These are phyloP conservation scores for Otocyon megalotis DNA, from an alignment of 2,113 vertebrate genomes.

Conservation along the genomic window DNA sequence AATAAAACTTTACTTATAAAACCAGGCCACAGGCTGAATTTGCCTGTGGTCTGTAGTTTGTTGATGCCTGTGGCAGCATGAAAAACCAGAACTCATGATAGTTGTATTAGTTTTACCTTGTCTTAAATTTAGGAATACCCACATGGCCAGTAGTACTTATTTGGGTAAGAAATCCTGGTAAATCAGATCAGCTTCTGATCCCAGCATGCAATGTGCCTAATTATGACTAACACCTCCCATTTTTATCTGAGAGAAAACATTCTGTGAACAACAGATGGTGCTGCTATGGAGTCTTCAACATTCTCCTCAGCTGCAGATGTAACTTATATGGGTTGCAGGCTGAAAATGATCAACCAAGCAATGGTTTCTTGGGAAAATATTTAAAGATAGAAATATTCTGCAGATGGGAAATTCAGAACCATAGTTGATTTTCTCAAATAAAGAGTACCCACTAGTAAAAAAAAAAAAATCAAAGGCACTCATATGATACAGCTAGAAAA, in stretches of 20 bases:
- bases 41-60: neutral
- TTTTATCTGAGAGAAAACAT: constrained; percentile 81
- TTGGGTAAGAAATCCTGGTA: constrained; percentile 13
- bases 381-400: constrained; percentile 64
- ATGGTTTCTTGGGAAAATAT: constrained; percentile 71
- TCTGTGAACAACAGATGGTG: constrained; percentile 85
- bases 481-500: neutral
- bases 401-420: constrained; percentile 61
- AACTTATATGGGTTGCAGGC: constrained; percentile 75
- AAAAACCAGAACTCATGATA: neutral
- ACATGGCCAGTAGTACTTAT: neutral
- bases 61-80: neutral
- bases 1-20: constrained; percentile 54
- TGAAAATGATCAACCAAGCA: constrained; percentile 79
- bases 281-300: constrained; percentile 81
- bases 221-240: constrained; percentile 84
- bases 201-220: constrained; percentile 85
- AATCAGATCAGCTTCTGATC: constrained; percentile 82
- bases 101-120: neutral
- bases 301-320: constrained; percentile 84
- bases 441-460: neutral
- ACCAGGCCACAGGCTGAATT: neutral
- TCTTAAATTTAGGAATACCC: neutral
- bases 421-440: constrained; percentile 43
- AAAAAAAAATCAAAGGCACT: constrained; percentile 48